phyloP scores from a whole-genome alignment of 2,888 invertebrate genomes.

The Nephrotoma guestfalica region DNA sequence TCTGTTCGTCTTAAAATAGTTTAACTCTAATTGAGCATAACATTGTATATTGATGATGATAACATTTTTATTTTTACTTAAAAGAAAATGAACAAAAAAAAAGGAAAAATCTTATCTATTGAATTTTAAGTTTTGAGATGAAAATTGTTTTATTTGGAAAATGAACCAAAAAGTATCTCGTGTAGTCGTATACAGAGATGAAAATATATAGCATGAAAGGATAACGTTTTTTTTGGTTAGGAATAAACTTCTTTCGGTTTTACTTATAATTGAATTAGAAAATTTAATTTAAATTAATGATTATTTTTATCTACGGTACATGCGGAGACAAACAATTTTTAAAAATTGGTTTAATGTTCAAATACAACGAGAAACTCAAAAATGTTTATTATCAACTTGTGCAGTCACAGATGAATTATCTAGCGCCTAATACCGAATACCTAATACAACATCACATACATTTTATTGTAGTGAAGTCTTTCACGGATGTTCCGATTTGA shows the following conservation, averaged over 20 bases:
- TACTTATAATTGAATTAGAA: not conserved
- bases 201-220: not conserved
- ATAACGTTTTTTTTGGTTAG: not conserved
- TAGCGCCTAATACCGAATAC: too few species aligned
- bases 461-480: too few species aligned
- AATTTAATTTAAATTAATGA: not conserved
- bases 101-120: not conserved
- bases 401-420: too few species aligned
- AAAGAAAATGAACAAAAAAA: not conserved
- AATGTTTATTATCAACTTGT: too few species aligned
- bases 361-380: too few species aligned
- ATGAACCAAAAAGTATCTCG: not conserved
- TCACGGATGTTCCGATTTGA: too few species aligned
- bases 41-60: not conserved
- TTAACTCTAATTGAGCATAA: not conserved
- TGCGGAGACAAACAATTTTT: too few species aligned
- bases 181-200: not conserved
- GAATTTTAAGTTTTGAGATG: not conserved
- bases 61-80: not conserved
- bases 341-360: too few species aligned
- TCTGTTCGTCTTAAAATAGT: not conserved
- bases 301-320: not conserved
- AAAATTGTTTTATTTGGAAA: not conserved
- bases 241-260: not conserved
- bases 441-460: too few species aligned